phyloP scores from a whole-genome alignment of 2,113 vertebrate species.

The Bothrops jararaca region DNA sequence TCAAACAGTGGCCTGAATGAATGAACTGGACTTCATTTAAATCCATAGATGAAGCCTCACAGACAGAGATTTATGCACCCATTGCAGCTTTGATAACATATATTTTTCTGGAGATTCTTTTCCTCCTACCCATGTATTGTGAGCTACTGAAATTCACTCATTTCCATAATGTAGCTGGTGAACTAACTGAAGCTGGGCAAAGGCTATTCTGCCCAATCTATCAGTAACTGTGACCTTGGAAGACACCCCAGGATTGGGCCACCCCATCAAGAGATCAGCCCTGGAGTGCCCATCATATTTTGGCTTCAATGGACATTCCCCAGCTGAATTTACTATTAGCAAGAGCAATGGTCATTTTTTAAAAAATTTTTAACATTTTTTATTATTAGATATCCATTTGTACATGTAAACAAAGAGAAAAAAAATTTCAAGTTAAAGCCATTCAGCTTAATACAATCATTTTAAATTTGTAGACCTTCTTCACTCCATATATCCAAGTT shows the following conservation, averaged over 20 bases:
- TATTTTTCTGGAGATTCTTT: not conserved
- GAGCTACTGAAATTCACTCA: not conserved
- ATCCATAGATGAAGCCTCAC: not conserved
- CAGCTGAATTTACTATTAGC: not conserved
- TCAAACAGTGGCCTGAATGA: not conserved
- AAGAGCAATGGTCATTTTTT: not conserved
- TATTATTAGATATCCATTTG: no score
- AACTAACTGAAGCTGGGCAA: not conserved
- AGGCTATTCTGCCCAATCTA: not conserved
- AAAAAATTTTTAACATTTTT: no score
- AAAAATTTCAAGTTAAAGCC: no score
- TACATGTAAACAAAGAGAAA: no score
- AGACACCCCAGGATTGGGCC: not conserved
- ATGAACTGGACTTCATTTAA: not conserved
- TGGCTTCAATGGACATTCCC: not conserved
- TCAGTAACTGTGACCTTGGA: not conserved
- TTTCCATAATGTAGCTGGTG: not conserved
- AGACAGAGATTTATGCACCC: not conserved
- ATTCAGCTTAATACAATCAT: no score
- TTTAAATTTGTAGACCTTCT: no score
- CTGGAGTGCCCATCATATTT: not conserved
- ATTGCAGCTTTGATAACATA: not conserved
- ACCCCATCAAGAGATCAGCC: not conserved
- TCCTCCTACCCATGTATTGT: not conserved
- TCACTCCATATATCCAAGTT: no score